phyloP scores from a whole-genome alignment of 2,797 vertebrate genomes.

The Gallinago nigripennis region DNA sequence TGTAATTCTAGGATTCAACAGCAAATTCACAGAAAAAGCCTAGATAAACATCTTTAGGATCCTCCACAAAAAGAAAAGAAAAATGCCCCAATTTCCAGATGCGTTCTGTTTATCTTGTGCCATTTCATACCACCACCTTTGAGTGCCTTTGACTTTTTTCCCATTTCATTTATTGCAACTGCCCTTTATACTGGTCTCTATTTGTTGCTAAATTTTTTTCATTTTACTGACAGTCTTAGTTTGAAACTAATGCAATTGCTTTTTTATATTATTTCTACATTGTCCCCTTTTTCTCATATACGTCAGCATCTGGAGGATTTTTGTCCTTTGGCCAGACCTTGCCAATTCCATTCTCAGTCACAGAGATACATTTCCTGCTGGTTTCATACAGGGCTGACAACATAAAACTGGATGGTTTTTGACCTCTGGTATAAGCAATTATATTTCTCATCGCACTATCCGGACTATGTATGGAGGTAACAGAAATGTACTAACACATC shows the following conservation, averaged over 20 bases:
- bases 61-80: not conserved
- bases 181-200: not conserved
- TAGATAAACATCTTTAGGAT: not conserved
- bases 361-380: not conserved
- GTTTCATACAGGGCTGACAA: not conserved
- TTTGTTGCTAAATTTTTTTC: not conserved
- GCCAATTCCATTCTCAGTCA: not conserved
- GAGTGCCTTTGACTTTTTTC: not conserved
- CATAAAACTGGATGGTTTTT: not conserved
- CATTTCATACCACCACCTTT: not conserved
- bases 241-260: not conserved
- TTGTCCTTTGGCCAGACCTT: not conserved
- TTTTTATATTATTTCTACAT: not conserved
- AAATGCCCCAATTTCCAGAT: not conserved
- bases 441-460: not conserved
- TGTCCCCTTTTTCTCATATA: not conserved
- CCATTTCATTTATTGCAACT: not conserved
- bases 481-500: not conserved
- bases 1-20: not conserved
- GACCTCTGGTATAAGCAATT: not conserved
- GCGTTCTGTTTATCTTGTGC: not conserved
- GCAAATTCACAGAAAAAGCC: not conserved
- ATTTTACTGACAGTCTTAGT: not conserved
- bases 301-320: not conserved
- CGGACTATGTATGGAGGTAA: not conserved